Conservation (phyloP, 2,888 invertebrate species). For the Hololepta plana region DNA sequence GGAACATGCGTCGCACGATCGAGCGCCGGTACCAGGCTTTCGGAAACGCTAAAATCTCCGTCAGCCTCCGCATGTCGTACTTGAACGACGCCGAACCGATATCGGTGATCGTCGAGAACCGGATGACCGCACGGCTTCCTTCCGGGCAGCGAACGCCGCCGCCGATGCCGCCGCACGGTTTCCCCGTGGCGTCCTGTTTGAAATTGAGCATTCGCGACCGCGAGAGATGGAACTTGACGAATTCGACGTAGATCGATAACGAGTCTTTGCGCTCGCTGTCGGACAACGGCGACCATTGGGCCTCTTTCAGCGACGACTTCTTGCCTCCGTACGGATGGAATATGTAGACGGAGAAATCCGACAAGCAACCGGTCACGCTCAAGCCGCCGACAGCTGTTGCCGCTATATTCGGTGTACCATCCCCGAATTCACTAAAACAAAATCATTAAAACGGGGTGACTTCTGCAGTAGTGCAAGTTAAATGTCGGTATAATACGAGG, state of each 20-base stretch:
- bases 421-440: constrained; percentile 32
- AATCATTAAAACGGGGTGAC: no score
- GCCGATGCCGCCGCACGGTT: constrained; percentile 12
- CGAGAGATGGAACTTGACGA: constrained; percentile 89
- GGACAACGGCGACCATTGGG: constrained; percentile 72
- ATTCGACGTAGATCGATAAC: constrained; percentile 89
- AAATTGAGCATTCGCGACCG: constrained; percentile 79
- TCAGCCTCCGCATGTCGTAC: constrained; percentile 93
- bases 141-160: constrained; percentile 4
- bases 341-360: constrained; percentile 94
- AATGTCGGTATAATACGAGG: no score
- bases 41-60: constrained; percentile 94
- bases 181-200: constrained; percentile 34
- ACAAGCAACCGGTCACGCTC: constrained; percentile 89
- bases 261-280: constrained; percentile 90
- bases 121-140: constrained; percentile 10
- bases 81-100: constrained; percentile 94
- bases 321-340: constrained; percentile 95
- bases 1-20: constrained; percentile 79
- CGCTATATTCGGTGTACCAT: constrained; percentile 29
- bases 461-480: no score
- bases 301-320: constrained; percentile 59
- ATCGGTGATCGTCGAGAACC: constrained; percentile 54
- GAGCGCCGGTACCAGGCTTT: constrained; percentile 96
- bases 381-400: constrained; percentile 65